Evolutionary conservation across 1,140 invertebrate species (phyloP), one percentile per base, ranked within the genome.

Genomic region (Bombyx mandarina): DNA sequence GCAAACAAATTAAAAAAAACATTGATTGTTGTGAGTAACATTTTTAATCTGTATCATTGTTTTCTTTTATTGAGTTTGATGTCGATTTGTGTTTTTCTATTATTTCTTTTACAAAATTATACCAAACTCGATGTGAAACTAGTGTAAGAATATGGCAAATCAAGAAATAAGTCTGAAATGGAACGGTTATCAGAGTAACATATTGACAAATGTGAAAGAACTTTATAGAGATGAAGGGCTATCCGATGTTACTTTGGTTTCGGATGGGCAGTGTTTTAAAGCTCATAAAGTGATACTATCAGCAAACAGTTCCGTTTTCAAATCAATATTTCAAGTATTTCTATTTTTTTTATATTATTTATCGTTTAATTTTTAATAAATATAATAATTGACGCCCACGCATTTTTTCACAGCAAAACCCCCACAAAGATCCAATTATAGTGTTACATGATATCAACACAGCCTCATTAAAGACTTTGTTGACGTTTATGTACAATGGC

Each of bases 261-360:
- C 91, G 64, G 92, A 93, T 63, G 92, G 92, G 56, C 88, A 90
- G 52, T 90, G 91, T 79, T 88, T 93, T 59, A 90, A 92, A 57
- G 91, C 93, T 54, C 93, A 94, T 68, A 93, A 93, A 88, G 90
- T 94, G 49, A 92, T 94, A 66, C 78, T 94, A 5, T 93, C 92
- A 7, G 92, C 92, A 2, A 93, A 93, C 66, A 93, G 92, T 79
- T 90, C 91, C 6, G 92, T 93, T 69, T 94, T 94, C 77, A 90
- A 89, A 67, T 89, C 89, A 61, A 90, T 93, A 68, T 92, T 92
- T 66, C 90, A 92, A 89, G 91, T 92, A 76, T 18, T 62, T 12
- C 26, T 42, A 53, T 12, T 1, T 10, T 54, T 56, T 10, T 43
- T 54, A 54, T 58, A 52, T 56, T 43, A 45, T 45, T 54, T 51